Evolutionary conservation across 2,888 invertebrate species (phyloP).

Genomic region (Galeopsomyia nigrocyanea): DNA sequence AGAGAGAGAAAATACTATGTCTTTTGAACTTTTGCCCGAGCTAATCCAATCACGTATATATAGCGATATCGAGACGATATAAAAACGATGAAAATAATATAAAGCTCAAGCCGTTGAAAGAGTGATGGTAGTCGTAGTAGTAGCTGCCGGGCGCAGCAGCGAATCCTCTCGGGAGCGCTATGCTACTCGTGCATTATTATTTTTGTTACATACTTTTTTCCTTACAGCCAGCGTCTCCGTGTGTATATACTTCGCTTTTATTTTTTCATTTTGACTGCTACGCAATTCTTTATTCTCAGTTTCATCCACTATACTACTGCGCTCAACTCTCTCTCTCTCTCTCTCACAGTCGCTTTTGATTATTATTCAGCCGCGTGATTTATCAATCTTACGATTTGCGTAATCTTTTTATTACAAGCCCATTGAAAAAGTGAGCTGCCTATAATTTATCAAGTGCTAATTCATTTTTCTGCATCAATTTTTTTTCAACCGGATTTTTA

Average conservation of each 20-base stretch:
- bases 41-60: constrained; percentile 33
- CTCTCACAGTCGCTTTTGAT: constrained; percentile 16
- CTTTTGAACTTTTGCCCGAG: constrained; percentile 22
- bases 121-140: not conserved
- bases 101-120: constrained; percentile 15
- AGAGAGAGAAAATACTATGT: constrained; percentile 3
- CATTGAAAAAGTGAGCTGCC: too few relatives aligned
- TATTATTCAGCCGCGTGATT: constrained; percentile 25
- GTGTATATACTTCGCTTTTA: constrained; percentile 1
- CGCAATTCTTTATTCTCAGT: constrained; percentile 26
- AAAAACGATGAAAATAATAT: constrained; percentile 40
- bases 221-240: constrained; percentile 9
- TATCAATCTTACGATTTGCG: constrained; percentile 28
- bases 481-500: too few relatives aligned
- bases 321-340: not conserved
- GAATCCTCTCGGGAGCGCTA: constrained; percentile 39
- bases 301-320: constrained; percentile 31
- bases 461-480: too few relatives aligned
- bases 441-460: too few relatives aligned
- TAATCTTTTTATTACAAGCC: too few relatives aligned
- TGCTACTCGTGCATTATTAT: constrained; percentile 24
- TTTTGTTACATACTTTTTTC: constrained; percentile 34
- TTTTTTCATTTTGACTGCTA: constrained; percentile 20
- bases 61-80: constrained; percentile 30
- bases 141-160: constrained; percentile 1